These are phyloP conservation scores for Temnothorax curvispinosus DNA, from an alignment of 1,140 invertebrate species.

Conservation along the genomic window DNA sequence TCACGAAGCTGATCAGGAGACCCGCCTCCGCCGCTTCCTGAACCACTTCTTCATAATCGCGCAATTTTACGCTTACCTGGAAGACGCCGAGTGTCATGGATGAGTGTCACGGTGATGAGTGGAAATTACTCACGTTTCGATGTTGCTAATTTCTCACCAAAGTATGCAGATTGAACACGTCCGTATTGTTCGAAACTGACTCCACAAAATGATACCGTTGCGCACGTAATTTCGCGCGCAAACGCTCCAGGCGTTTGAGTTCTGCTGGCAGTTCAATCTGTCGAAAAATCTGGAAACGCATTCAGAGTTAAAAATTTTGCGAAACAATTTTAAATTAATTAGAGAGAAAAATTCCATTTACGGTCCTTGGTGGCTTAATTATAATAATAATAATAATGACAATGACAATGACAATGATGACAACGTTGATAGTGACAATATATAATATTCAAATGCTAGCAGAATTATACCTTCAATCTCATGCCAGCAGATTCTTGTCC, in stretches of 20 bases:
- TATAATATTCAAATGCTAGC: too few relatives aligned
- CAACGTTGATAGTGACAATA: too few relatives aligned
- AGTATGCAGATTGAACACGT: constrained; percentile 86
- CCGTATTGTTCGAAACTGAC: constrained; percentile 87
- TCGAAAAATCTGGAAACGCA: constrained; percentile 88
- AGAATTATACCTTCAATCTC: too few relatives aligned
- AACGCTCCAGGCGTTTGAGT: constrained; percentile 86
- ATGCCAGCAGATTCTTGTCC: too few relatives aligned
- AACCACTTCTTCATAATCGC: constrained; percentile 82
- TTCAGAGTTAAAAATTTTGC: background rate
- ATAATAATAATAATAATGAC: too few relatives aligned
- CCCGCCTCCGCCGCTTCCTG: constrained; percentile 89
- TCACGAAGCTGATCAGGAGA: constrained; percentile 80
- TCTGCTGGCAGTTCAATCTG: constrained; percentile 91
- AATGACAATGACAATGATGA: too few relatives aligned
- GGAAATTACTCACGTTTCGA: background rate
- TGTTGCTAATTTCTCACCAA: constrained; percentile 81
- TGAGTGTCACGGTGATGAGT: background rate
- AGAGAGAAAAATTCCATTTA: too few relatives aligned
- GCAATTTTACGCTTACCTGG: constrained; percentile 75
- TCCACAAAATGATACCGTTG: constrained; percentile 86
- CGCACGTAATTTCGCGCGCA: constrained; percentile 85
- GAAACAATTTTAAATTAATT: background rate
- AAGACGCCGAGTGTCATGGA: background rate
- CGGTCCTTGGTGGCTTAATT: too few relatives aligned